Conservation (phyloP, 2,113 vertebrate species). For the Gallinago undulata region DNA sequence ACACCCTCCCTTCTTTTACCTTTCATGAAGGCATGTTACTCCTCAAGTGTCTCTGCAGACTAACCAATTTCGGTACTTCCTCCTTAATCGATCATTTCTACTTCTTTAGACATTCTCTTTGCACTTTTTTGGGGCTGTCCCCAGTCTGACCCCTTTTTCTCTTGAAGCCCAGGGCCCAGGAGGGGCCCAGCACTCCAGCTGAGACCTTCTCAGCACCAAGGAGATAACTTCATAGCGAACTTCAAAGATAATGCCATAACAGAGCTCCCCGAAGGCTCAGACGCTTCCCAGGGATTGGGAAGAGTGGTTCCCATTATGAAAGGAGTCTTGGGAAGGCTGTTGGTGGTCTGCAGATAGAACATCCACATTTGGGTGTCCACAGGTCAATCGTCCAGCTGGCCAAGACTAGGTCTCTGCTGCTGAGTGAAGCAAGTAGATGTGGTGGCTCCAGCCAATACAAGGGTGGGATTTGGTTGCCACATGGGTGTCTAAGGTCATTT, state of each 20-base stretch:
- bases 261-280: not conserved
- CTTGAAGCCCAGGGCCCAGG: not conserved
- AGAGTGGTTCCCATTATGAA: not conserved
- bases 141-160: slow-evolving; percentile 9
- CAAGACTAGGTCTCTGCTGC: not conserved
- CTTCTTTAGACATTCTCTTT: not conserved
- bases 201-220: not conserved
- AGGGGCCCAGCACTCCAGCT: not conserved
- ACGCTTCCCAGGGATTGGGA: not conserved
- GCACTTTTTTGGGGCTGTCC: not conserved
- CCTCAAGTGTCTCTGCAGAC: not conserved
- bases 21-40: not conserved
- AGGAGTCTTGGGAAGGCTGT: not conserved
- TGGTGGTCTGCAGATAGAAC: not conserved
- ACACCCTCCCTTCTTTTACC: not conserved
- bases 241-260: not conserved
- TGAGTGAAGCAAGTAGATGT: not conserved
- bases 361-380: not conserved
- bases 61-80: not conserved
- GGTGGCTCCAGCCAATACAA: not conserved
- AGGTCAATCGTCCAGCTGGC: not conserved
- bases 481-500: not conserved
- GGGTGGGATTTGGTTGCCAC: not conserved
- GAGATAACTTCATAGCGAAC: not conserved
- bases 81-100: not conserved